Percentiles rank a stretch among this genome's conserved stretches.
Evolutionary conservation across 2,113 vertebrate genomes (phyloP).

Genomic region (Salvelinus fontinalis): DNA sequence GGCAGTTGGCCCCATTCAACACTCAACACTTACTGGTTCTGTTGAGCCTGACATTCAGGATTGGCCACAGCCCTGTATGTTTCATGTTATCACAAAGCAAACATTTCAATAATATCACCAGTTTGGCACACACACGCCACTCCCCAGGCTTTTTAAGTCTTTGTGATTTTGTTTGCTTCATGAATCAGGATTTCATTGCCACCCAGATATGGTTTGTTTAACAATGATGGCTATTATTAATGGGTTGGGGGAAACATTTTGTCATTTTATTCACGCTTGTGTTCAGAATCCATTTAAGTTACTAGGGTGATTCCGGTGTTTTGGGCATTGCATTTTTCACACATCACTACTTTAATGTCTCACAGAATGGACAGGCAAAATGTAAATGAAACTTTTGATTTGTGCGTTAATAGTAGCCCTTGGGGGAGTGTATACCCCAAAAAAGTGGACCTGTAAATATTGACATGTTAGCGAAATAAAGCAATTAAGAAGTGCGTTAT

Average conservation of each 20-base stretch:
- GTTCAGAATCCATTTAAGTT: neutral
- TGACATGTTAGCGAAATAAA: too few relatives aligned
- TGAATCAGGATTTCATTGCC: neutral
- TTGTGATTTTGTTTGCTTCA: neutral
- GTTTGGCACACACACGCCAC: neutral
- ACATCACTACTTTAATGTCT: too few relatives aligned
- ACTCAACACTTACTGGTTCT: conserved; percentile 66
- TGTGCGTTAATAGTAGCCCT: too few relatives aligned
- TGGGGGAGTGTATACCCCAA: too few relatives aligned
- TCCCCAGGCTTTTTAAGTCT: neutral
- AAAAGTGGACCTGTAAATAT: too few relatives aligned
- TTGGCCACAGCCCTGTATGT: conserved; percentile 41
- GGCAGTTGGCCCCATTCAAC: conserved; percentile 58
- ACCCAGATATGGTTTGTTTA: neutral
- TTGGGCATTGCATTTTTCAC: too few relatives aligned
- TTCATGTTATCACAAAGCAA: conserved; percentile 66
- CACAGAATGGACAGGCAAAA: too few relatives aligned
- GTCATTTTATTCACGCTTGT: neutral
- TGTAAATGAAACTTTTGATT: too few relatives aligned
- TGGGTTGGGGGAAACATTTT: neutral
- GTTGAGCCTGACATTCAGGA: conserved; percentile 48
- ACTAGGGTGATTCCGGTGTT: too few relatives aligned
- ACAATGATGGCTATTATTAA: neutral
- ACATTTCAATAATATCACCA: conserved; percentile 32
- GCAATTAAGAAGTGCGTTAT: too few relatives aligned